Conservation (phyloP, 2,113 vertebrate genomes). For the Marmota monax region DNA sequence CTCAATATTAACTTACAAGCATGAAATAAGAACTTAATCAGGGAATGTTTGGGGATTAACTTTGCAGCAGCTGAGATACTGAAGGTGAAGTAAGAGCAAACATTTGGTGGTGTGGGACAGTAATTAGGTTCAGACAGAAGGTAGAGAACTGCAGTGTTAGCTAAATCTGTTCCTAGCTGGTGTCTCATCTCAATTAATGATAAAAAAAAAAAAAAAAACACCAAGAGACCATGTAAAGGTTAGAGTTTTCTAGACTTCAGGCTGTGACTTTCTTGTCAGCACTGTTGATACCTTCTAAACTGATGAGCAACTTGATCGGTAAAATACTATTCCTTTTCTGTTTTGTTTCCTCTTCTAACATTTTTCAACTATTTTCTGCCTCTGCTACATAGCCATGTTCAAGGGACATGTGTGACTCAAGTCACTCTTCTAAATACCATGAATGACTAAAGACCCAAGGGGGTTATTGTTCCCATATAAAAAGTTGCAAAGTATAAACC, state of each 20-base stretch:
- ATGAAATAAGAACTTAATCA: constrained; percentile 73
- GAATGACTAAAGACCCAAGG: neutral
- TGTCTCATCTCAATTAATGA: constrained; percentile 70
- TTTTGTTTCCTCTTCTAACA: neutral
- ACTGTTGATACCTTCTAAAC: neutral
- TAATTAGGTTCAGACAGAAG: constrained; percentile 64
- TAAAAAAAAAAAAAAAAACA: neutral
- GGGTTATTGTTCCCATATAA: neutral
- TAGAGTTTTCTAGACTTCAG: neutral
- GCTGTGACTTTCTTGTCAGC: neutral
- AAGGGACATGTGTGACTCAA: neutral
- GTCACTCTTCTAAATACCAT: neutral
- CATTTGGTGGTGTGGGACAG: constrained; percentile 62
- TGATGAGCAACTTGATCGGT: neutral
- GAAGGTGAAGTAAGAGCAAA: constrained; percentile 80
- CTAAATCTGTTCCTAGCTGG: constrained; percentile 26
- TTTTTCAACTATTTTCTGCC: neutral
- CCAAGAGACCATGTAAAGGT: neutral
- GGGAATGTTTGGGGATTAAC: constrained; percentile 72
- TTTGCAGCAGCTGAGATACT: constrained; percentile 67
- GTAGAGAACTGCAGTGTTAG: constrained; percentile 48
- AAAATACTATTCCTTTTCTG: neutral
- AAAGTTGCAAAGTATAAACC: neutral
- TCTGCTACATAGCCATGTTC: neutral
- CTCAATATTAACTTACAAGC: constrained; percentile 73